phyloP scores from a whole-genome alignment of 2,797 vertebrate species.

The Holocentrus rufus region DNA sequence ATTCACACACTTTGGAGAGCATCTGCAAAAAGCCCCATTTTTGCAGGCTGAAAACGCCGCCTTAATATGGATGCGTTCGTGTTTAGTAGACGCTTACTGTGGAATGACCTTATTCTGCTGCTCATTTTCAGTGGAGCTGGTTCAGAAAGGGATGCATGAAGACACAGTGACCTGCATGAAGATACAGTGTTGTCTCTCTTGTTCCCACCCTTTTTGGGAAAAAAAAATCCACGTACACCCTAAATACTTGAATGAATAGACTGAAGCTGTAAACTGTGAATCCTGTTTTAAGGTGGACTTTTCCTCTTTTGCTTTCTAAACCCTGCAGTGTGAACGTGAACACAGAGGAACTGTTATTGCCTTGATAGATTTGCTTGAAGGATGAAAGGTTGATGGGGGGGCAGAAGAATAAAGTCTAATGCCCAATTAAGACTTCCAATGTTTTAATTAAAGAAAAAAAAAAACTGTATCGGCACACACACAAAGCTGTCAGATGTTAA shows the following conservation, averaged over 20 bases:
- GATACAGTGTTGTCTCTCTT: no score
- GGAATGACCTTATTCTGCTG: no score
- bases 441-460: conserved; percentile 74
- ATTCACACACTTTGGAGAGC: no score
- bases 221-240: no score
- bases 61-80: no score
- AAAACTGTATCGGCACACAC: conserved; percentile 56
- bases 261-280: background rate
- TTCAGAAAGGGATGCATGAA: no score
- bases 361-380: conserved; percentile 62
- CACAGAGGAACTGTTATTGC: conserved; percentile 59
- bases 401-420: conserved; percentile 61
- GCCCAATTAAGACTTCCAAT: conserved; percentile 76
- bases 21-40: no score
- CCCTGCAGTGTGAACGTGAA: conserved; percentile 32
- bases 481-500: conserved; percentile 69
- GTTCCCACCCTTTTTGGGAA: no score
- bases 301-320: conserved; percentile 51
- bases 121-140: no score
- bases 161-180: no score
- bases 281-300: background rate
- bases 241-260: background rate
- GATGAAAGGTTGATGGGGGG: conserved; percentile 67
- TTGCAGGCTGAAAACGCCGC: no score
- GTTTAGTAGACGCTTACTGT: no score